phyloP scores from a whole-genome alignment of 2,888 invertebrate species.

The Thalpophila matura region DNA sequence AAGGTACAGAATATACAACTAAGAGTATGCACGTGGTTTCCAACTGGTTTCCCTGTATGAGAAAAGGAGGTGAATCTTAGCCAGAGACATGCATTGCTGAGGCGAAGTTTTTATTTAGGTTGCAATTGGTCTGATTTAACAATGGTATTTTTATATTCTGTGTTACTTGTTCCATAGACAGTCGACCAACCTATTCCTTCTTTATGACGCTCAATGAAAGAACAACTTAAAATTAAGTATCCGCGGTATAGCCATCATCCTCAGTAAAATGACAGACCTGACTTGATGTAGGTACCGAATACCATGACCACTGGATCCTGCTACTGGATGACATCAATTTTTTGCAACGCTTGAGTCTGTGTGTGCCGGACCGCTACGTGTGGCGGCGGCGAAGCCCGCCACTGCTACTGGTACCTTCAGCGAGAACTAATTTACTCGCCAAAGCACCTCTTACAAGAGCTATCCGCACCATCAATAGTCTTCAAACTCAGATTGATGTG shows the following conservation, averaged over 20 bases:
- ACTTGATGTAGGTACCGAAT: background rate
- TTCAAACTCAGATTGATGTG: too few species aligned
- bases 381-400: too few species aligned
- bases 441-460: too few species aligned
- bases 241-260: too few species aligned
- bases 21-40: constrained; percentile 2
- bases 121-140: background rate
- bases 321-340: background rate
- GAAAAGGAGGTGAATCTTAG: constrained; percentile 1
- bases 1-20: background rate
- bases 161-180: background rate
- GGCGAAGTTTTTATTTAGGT: background rate
- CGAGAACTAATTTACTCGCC: too few species aligned
- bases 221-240: constrained; percentile 1
- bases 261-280: background rate
- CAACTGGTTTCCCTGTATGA: background rate
- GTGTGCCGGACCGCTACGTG: too few species aligned
- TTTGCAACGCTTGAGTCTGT: too few species aligned
- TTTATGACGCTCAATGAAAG: constrained; percentile 6
- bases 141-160: constrained; percentile 7
- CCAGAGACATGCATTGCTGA: background rate
- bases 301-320: background rate
- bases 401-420: too few species aligned
- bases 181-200: constrained; percentile 5
- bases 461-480: too few species aligned